Evolutionary conservation across 2,113 vertebrate species (phyloP).

Genomic region (Regulus satrapa): DNA sequence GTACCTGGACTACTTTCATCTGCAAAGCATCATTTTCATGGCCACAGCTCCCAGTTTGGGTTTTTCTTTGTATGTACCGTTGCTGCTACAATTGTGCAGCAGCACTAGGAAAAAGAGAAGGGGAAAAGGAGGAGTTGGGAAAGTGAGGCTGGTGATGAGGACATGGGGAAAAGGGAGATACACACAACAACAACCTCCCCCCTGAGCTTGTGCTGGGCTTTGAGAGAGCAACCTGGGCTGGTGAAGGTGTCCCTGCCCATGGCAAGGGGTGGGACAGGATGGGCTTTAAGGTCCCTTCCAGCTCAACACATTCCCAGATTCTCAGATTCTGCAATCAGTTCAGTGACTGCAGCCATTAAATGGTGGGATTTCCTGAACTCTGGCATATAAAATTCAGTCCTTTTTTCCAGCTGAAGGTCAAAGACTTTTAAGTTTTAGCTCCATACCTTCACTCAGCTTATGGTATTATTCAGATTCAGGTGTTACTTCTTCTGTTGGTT

Average conservation of each 20-base stretch:
- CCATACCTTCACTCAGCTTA: neutral
- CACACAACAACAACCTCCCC: neutral
- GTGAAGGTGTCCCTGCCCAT: neutral
- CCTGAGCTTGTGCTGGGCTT: neutral
- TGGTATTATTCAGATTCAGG: neutral
- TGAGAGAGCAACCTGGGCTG: neutral
- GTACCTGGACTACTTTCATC: neutral
- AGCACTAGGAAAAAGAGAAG: neutral
- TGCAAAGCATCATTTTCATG: slow-evolving; percentile 2
- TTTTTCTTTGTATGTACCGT: neutral
- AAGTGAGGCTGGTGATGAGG: neutral
- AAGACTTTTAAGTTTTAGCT: neutral
- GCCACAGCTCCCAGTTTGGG: neutral
- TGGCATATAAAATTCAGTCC: neutral
- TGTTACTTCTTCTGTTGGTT: neutral
- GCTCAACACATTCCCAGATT: too few species aligned
- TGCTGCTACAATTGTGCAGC: neutral
- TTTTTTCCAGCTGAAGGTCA: neutral
- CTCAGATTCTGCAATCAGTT: rapidly evolving
- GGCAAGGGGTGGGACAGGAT: neutral
- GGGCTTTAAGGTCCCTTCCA: neutral
- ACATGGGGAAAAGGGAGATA: neutral
- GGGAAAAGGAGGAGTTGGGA: neutral
- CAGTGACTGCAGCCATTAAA: neutral
- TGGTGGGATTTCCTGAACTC: neutral